Percentiles rank a stretch among this genome's conserved stretches.
phyloP scores from a whole-genome alignment of 1,140 invertebrate genomes.

The Drosophila rhopaloa region DNA sequence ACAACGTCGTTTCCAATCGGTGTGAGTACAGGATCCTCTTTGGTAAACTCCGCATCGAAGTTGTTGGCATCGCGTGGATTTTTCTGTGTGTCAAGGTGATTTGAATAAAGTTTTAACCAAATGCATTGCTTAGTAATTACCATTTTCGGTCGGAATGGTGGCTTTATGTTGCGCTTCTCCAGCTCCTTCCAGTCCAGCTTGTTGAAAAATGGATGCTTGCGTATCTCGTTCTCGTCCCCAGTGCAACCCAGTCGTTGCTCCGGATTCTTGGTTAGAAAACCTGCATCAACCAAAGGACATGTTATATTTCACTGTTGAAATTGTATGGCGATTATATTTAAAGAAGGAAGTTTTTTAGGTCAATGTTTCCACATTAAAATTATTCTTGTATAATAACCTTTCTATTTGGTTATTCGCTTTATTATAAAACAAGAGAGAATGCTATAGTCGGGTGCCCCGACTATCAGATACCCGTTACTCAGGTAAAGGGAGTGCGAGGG shows the following conservation, averaged over 20 bases:
- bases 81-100: constrained; percentile 89
- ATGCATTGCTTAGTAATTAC: constrained; percentile 86
- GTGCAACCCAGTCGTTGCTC: constrained; percentile 96
- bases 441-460: no score
- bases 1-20: constrained; percentile 96
- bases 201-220: constrained; percentile 96
- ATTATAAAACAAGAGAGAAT: no score
- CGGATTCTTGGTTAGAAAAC: constrained; percentile 99
- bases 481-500: no score
- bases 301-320: background rate
- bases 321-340: no score
- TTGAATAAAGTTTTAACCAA: background rate
- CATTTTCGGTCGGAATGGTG: constrained; percentile 99
- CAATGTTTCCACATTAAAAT: no score
- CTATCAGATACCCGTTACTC: no score
- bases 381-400: no score
- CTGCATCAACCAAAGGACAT: constrained; percentile 55
- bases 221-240: constrained; percentile 92
- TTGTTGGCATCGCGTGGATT: constrained; percentile 98
- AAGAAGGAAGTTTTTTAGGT: no score
- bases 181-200: constrained; percentile 98
- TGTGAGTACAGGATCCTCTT: constrained; percentile 98
- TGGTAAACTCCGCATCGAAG: constrained; percentile 99
- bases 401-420: no score
- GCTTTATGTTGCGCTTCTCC: constrained; percentile 95